Evolutionary conservation across 2,113 vertebrate species (phyloP).

Genomic region (Chlorocebus sabaeus): DNA sequence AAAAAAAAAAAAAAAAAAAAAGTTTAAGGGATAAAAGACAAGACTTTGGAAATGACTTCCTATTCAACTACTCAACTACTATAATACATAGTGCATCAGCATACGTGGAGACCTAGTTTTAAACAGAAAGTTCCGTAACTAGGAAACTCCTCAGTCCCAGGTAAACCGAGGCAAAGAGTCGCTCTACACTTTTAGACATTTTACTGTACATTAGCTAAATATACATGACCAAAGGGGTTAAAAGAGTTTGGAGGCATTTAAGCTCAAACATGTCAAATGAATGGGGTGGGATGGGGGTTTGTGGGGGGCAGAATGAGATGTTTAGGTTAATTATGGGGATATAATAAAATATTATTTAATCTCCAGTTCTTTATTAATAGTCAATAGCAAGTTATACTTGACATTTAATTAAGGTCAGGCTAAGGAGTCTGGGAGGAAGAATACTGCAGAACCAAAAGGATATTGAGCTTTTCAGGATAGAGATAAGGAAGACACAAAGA

Average conservation of each 20-base stretch:
- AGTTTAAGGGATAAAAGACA: background rate
- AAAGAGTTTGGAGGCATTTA: background rate
- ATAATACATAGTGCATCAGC: background rate
- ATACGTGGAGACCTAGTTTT: background rate
- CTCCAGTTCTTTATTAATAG: constrained; percentile 1
- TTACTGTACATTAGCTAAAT: background rate
- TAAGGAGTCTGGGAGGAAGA: background rate
- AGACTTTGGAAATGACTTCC: background rate
- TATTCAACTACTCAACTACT: background rate
- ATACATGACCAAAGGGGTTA: background rate
- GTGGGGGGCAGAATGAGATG: background rate
- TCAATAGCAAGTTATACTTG: constrained; percentile 5
- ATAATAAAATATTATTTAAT: background rate
- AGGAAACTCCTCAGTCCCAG: background rate
- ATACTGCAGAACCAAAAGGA: background rate
- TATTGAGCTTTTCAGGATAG: background rate
- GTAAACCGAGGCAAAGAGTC: background rate
- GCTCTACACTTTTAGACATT: background rate
- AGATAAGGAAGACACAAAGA: background rate
- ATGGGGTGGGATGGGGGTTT: background rate
- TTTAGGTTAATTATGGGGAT: background rate
- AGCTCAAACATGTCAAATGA: constrained; percentile 6
- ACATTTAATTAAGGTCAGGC: background rate
- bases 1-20: constrained; percentile 22
- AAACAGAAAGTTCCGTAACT: background rate